Evolutionary conservation across 2,797 vertebrate species (phyloP), one percentile per base, ranked within the genome.

Genomic region (Hoplostethus atlanticus): DNA sequence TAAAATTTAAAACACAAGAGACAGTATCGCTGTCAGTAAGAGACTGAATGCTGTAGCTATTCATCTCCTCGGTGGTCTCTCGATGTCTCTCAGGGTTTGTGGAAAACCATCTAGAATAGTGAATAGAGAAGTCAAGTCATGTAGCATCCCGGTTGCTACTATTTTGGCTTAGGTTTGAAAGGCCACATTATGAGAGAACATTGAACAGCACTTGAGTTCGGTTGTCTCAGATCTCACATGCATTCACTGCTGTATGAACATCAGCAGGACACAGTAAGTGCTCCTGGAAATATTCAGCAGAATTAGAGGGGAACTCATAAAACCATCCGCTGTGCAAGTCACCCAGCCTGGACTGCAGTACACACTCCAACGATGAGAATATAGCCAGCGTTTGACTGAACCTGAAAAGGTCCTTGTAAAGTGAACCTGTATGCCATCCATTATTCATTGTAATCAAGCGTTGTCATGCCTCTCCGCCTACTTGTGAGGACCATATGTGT

Each of bases 401-500:
- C 87, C 79, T 90, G 89, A 91, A 92, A 86, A 84, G 90, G 87
- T 93, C 81, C 88, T 82, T 90, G 93, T 94, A 94, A 94, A 91
- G 85, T 92, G 90, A 93, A 91, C 91, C 92, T 87, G 76, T 76
- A 68, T 83, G 76, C 31, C 84, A 90, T 94, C 81, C 67, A 93
- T 94, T 94, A 94, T 94, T 93, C 77, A 93, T 90, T 0, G 51
- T 83, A 87, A 87, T 91, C 88, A 93, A 93, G 90, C 77, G 81
- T 93, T 86, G 85, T 88, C 86, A 87, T 90, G 92, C 88, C 89
- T 91, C 84, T 84, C 74, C 60, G 78, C 83, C 85, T 84, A 85
- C 91, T 87, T 84, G 79, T 84, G 83, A 90, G 87, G 81, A 91
- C 83, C 84, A 79, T 77, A 70, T 68, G 55, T 84, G 80, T 89